Evolutionary conservation across 2,797 vertebrate genomes (phyloP), one percentile per base, ranked within the genome.

Genomic region (Emys orbicularis): DNA sequence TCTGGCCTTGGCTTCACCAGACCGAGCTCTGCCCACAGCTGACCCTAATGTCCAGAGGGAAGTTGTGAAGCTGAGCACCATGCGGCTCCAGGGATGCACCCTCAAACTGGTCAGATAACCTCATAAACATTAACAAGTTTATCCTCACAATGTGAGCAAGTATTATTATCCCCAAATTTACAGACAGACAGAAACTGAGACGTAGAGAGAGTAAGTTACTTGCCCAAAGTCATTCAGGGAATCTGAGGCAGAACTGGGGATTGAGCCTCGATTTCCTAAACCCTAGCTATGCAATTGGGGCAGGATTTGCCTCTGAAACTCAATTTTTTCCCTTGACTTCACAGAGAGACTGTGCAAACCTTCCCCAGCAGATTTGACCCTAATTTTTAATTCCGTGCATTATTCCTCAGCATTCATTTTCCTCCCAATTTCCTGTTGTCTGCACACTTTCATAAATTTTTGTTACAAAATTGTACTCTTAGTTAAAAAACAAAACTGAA

Each of bases 401-500:
- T 2, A 8, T 83, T 77, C 81, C 52, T 47, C 44, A 82, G 41
- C 50, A 49, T 59, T 41, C 25, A 25, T 19, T 50, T 13, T 47
- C 44, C 92, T 56, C 49, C 89, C 54, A 52, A 0, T 79, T 82
- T 53, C 41, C 61, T 80, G 19, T 16, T 90, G n/a, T 50, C 23
- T 56, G 18, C 65, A 54, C 47, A 29, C 25, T 79, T 68, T 77
- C 27, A 8, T 31, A 96, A 83, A 8, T 37, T 23, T 19, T 50
- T 21, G 2, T 37, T 41, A 41, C 21, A 72, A 37, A 68, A 68
- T 68, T 68, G 5, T 68, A 50, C 5, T 3, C 90, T 91, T 86
- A 79, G 34, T 87, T 96, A 68, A 50, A 83, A 87, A 93, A 93
- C 25, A 6, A 87, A 79, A 83, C 79, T 29, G 47, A 77, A 77